Conservation (phyloP, 2,888 invertebrate species). For the Orthosia gracilis region DNA sequence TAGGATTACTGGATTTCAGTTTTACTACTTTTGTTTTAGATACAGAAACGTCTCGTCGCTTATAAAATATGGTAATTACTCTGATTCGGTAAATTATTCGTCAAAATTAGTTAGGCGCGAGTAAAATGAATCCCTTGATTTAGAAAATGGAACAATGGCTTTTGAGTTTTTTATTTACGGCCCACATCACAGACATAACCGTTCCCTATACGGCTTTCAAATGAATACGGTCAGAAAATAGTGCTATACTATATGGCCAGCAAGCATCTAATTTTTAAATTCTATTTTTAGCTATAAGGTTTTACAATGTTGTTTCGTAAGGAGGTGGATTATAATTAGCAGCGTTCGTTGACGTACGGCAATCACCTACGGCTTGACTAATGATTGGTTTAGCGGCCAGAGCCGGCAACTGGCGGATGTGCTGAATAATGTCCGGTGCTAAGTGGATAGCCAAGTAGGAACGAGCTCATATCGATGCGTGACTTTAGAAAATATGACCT, state of each 20-base stretch:
- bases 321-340: constrained; percentile 61
- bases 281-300: constrained; percentile 12
- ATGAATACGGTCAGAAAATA: neutral
- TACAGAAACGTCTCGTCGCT: constrained; percentile 57
- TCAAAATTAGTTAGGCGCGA: constrained; percentile 37
- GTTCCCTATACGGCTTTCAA: neutral
- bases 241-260: neutral
- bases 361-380: constrained; percentile 73
- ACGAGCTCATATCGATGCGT: constrained; percentile 63
- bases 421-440: constrained; percentile 86
- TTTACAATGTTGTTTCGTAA: constrained; percentile 47
- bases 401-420: constrained; percentile 63
- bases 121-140: constrained; percentile 10
- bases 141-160: constrained; percentile 2
- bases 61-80: constrained; percentile 61
- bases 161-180: neutral
- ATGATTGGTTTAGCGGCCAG: constrained; percentile 71
- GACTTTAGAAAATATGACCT: constrained; percentile 64
- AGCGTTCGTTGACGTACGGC: constrained; percentile 55
- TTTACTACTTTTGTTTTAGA: constrained; percentile 65
- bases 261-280: neutral
- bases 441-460: constrained; percentile 81
- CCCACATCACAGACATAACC: neutral
- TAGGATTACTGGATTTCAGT: constrained; percentile 63
- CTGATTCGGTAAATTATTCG: constrained; percentile 45